Evolutionary conservation across 2,888 invertebrate species (phyloP).

Genomic region (Limnephilus lunatus): DNA sequence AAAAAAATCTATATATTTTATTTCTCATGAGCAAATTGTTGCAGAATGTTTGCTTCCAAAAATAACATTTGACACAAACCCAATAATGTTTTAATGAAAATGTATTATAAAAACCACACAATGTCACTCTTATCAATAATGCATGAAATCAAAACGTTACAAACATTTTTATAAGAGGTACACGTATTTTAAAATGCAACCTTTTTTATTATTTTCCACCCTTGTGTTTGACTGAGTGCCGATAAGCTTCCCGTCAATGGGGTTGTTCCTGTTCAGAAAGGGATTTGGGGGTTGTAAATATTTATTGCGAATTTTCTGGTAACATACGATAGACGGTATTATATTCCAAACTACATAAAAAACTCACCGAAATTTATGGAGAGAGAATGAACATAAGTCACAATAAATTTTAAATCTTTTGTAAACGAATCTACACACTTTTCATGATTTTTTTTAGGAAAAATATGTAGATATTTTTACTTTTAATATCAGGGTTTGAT

Average conservation of each 20-base stretch:
- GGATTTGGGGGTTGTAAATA: conserved; percentile 42
- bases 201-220: background rate
- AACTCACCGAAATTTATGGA: background rate
- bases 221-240: conserved; percentile 7
- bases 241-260: conserved; percentile 5
- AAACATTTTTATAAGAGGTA: background rate
- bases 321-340: conserved; percentile 27
- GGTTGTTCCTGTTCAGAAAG: conserved; percentile 26
- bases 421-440: background rate
- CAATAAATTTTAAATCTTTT: background rate
- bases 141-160: background rate
- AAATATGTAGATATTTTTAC: no score
- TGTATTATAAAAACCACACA: background rate
- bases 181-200: background rate
- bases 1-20: no score
- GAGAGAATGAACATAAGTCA: background rate
- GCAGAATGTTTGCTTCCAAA: no score
- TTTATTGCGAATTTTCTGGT: conserved; percentile 46
- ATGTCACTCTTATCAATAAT: background rate
- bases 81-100: no score
- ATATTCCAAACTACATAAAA: conserved; percentile 36
- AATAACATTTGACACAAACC: no score
- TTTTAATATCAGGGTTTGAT: no score
- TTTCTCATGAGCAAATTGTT: no score
- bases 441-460: background rate